phyloP scores from a whole-genome alignment of 1,140 invertebrate species.

The Macrocentrus cingulum region DNA sequence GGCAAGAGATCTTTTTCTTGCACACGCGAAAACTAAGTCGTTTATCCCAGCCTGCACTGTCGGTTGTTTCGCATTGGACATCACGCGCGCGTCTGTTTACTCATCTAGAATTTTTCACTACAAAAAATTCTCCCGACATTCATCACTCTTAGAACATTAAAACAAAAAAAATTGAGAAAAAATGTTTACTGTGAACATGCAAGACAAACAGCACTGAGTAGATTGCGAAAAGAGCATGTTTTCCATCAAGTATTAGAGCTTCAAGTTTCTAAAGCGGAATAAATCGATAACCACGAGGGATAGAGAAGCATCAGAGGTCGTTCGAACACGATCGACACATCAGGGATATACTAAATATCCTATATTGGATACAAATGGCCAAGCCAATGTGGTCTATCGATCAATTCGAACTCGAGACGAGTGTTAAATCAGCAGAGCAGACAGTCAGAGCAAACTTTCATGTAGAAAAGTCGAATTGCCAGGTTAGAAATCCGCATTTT shows the following conservation, averaged over 20 bases:
- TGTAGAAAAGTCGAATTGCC: no score
- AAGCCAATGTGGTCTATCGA: constrained; percentile 8
- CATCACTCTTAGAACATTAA: no score
- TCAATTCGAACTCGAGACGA: constrained; percentile 1
- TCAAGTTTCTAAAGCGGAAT: constrained; percentile 15
- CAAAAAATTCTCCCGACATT: no score
- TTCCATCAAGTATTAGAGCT: no score
- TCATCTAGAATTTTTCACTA: constrained; percentile 3
- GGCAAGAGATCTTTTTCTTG: constrained; percentile 23
- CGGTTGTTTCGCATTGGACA: constrained; percentile 4
- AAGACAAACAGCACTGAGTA: no score
- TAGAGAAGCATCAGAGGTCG: background rate
- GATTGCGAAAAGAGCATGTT: no score
- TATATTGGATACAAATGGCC: constrained; percentile 2
- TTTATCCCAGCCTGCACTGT: constrained; percentile 2
- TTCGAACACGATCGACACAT: background rate
- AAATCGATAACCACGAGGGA: constrained; percentile 21
- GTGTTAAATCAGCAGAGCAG: background rate
- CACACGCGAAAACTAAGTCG: constrained; percentile 29
- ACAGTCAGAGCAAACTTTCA: background rate
- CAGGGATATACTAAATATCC: background rate
- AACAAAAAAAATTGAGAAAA: no score
- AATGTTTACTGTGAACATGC: no score
- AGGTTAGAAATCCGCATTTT: no score
- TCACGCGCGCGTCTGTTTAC: background rate